phyloP scores from a whole-genome alignment of 2,797 vertebrate genomes.

The Centropyge bicolor region DNA sequence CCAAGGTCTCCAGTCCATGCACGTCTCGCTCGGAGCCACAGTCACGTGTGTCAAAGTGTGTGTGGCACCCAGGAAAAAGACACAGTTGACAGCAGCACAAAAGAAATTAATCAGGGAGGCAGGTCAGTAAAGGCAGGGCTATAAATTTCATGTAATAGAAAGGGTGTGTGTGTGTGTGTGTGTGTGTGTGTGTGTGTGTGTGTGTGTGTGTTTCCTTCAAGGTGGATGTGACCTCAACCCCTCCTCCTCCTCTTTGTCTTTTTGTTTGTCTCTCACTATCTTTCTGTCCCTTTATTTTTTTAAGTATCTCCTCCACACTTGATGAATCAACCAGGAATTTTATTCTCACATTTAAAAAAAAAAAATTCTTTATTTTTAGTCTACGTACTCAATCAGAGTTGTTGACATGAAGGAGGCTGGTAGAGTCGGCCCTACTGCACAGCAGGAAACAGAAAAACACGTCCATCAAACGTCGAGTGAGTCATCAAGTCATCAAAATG shows the following conservation, averaged over 20 bases:
- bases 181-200: not conserved
- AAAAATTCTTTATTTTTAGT: not conserved
- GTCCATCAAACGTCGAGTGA: not conserved
- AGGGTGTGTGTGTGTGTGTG: not conserved
- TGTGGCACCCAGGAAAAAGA: slow-evolving; percentile 23
- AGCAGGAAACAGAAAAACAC: not conserved
- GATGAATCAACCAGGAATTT: slow-evolving; percentile 6
- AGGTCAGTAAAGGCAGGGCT: slow-evolving; percentile 24
- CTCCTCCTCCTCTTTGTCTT: not conserved
- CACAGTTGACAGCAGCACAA: slow-evolving; percentile 53
- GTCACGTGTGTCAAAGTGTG: slow-evolving; percentile 51
- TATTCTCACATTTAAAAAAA: not conserved
- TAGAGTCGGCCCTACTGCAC: not conserved
- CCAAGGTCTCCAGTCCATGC: slow-evolving; percentile 33
- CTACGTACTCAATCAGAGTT: not conserved
- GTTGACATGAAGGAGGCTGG: not conserved
- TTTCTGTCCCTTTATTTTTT: slow-evolving; percentile 10
- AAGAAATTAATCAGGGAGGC: slow-evolving; percentile 59
- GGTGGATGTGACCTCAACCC: slow-evolving; percentile 61
- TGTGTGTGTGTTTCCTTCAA: slow-evolving; percentile 48
- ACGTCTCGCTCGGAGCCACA: slow-evolving; percentile 16
- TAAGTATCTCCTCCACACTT: not conserved
- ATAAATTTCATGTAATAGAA: slow-evolving; percentile 57
- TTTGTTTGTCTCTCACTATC: slow-evolving; percentile 14
- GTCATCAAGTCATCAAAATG: not conserved